A percentile compares a stretch with the other conserved stretches of the same genome.
phyloP scores from a whole-genome alignment of 1,140 invertebrate genomes.

The Calliphora vicina region DNA sequence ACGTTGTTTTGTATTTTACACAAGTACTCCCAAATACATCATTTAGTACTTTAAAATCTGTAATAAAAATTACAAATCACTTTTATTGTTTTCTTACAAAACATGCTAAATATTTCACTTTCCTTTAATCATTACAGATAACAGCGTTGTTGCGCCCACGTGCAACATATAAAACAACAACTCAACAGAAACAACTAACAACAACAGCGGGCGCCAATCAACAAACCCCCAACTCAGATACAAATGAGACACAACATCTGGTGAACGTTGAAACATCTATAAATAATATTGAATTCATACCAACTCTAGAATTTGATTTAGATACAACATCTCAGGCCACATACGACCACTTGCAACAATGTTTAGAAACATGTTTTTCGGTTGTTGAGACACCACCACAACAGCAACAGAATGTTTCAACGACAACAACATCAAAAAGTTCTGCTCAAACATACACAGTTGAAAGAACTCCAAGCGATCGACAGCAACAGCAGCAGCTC shows the following conservation, averaged over 20 bases:
- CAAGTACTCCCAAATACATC: no score
- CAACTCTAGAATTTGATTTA: conserved; percentile 55
- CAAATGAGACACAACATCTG: neutral
- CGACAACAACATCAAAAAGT: conserved; percentile 34
- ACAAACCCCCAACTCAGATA: neutral
- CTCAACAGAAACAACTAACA: conserved; percentile 25
- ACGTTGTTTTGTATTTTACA: no score
- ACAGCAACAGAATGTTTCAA: no score
- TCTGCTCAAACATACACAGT: conserved; percentile 56
- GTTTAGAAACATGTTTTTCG: neutral
- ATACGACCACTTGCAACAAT: neutral
- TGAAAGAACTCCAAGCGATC: conserved; percentile 46
- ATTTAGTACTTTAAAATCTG: neutral
- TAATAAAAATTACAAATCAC: neutral
- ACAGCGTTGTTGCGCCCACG: conserved; percentile 55
- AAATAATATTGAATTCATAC: conserved; percentile 54
- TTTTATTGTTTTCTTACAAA: neutral
- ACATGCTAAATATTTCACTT: no score
- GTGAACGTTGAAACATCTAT: conserved; percentile 31
- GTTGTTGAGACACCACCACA: neutral
- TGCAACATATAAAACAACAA: conserved; percentile 41
- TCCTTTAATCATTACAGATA: conserved; percentile 48
- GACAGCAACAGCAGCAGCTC: conserved; percentile 47
- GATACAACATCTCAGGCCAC: neutral
- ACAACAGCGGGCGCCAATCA: conserved; percentile 28